phyloP scores from a whole-genome alignment of 2,888 invertebrate genomes.

The Stenurella melanura region DNA sequence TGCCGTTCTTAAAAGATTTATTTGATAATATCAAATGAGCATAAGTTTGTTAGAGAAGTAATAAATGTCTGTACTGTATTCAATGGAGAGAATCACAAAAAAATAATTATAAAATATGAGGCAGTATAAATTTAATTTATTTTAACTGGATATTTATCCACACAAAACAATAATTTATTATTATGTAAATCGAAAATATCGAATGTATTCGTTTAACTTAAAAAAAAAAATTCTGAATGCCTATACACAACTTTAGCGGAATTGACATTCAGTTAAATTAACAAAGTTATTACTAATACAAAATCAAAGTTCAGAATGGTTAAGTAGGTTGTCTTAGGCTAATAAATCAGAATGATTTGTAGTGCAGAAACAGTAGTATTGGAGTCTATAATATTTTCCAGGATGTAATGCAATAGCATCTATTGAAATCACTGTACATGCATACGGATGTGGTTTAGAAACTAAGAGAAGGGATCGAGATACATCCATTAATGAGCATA shows the following conservation, averaged over 20 bases:
- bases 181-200: background rate
- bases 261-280: constrained; percentile 41
- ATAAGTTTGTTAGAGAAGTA: constrained; percentile 2
- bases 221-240: constrained; percentile 9
- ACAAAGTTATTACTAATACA: constrained; percentile 46
- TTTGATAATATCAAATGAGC: constrained; percentile 25
- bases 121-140: constrained; percentile 23
- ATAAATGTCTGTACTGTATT: constrained; percentile 28
- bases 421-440: constrained; percentile 41
- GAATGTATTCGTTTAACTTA: background rate
- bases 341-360: constrained; percentile 56
- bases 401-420: constrained; percentile 48
- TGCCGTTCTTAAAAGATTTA: constrained; percentile 45
- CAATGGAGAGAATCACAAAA: constrained; percentile 9
- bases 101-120: constrained; percentile 26
- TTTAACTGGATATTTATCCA: constrained; percentile 17
- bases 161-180: constrained; percentile 24
- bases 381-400: constrained; percentile 40
- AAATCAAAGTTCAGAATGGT: constrained; percentile 48
- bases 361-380: constrained; percentile 41
- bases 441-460: constrained; percentile 52
- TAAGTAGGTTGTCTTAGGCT: constrained; percentile 49
- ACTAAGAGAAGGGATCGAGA: constrained; percentile 50
- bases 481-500: constrained; percentile 63
- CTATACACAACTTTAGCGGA: constrained; percentile 35